A percentile compares a stretch with the other conserved stretches of the same genome.
phyloP scores from a whole-genome alignment of 1,140 invertebrate genomes.

The Cyclina sinensis region DNA sequence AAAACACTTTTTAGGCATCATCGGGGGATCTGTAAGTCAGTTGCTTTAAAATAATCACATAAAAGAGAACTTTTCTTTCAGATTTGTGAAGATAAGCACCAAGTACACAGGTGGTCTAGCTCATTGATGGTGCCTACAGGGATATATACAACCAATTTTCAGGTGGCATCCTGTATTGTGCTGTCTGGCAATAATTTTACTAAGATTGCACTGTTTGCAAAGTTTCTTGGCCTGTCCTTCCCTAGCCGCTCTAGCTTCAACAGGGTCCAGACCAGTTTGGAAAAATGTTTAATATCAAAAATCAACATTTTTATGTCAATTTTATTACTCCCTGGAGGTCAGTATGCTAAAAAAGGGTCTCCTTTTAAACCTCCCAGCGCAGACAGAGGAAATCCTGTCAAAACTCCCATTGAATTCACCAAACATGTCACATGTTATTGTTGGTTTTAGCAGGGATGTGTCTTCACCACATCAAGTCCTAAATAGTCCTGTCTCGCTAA shows the following conservation, averaged over 20 bases:
- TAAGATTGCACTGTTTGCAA: constrained; percentile 39
- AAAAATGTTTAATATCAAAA: constrained; percentile 33
- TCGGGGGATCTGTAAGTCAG: too few species aligned
- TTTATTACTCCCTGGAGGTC: constrained; percentile 20
- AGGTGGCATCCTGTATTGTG: background rate
- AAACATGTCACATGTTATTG: constrained; percentile 25
- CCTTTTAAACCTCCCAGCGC: constrained; percentile 29
- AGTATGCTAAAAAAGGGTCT: constrained; percentile 37
- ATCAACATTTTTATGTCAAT: constrained; percentile 49
- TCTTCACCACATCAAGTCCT: background rate
- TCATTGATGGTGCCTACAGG: background rate
- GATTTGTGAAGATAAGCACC: background rate
- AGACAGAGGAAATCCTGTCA: background rate
- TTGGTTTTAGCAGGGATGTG: background rate
- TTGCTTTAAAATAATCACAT: too few species aligned
- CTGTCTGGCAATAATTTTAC: constrained; percentile 45
- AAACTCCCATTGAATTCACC: background rate
- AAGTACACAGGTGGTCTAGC: background rate
- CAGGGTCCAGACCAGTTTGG: background rate
- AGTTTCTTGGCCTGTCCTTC: constrained; percentile 29
- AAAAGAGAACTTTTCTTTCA: too few species aligned
- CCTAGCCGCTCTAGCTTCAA: background rate
- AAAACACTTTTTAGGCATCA: too few species aligned
- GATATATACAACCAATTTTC: background rate
- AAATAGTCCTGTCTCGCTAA: background rate